Percentiles rank a stretch among this genome's conserved stretches.
Conservation (phyloP, 1,140 invertebrate species). For the Eulimnadia texana region DNA sequence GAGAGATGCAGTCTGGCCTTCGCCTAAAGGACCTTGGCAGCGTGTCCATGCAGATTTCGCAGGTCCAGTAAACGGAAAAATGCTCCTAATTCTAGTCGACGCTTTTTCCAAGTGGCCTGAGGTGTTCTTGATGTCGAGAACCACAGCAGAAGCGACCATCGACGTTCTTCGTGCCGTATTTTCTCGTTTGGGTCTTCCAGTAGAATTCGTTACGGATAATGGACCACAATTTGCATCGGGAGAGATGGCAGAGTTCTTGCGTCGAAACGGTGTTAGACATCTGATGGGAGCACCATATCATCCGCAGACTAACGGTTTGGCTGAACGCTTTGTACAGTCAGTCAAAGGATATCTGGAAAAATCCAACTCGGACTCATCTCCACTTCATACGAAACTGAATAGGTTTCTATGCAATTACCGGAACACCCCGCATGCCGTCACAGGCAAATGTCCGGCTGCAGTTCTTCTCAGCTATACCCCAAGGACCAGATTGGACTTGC, state of each 20-base stretch:
- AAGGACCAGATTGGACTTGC: background rate
- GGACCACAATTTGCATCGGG: conserved; percentile 31
- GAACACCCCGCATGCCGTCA: background rate
- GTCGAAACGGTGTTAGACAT: no score
- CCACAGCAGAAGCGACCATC: conserved; percentile 19
- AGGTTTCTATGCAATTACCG: conserved; percentile 27
- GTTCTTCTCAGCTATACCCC: background rate
- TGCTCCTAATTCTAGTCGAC: conserved; percentile 31
- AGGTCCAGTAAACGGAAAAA: conserved; percentile 27
- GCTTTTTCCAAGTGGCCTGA: conserved; percentile 30
- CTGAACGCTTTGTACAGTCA: no score
- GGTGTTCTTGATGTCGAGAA: conserved; percentile 19
- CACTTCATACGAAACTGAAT: no score
- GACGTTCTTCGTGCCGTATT: conserved; percentile 27
- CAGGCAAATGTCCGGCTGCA: background rate
- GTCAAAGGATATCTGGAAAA: no score
- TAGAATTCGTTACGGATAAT: conserved; percentile 30
- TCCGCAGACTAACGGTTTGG: no score
- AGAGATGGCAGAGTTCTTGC: no score
- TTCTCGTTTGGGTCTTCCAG: conserved; percentile 27
- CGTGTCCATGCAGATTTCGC: no score
- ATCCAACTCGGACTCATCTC: no score
- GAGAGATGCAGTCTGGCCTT: conserved; percentile 37
- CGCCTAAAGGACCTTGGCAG: no score
- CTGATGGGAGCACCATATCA: no score